Percentiles rank a stretch among this genome's conserved stretches.
Conservation (phyloP, 2,888 invertebrate genomes). For the Ariolimax columbianus region DNA sequence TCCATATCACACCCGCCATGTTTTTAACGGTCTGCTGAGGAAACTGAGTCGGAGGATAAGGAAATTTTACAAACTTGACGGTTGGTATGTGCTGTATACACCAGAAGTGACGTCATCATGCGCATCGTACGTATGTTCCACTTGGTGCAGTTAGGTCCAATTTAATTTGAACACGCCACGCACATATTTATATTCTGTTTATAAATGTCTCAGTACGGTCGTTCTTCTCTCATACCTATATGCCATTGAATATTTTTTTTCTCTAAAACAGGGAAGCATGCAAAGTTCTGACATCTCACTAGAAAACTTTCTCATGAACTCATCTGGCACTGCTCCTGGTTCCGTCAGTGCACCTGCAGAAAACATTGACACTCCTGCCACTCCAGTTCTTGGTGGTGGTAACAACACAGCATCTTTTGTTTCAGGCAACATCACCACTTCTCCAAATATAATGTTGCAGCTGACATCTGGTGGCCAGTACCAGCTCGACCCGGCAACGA, state of each 20-base stretch:
- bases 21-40: too few species aligned
- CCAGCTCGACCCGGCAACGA: constrained; percentile 39
- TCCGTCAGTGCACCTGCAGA: background rate
- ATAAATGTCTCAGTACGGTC: too few species aligned
- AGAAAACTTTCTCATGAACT: constrained; percentile 34
- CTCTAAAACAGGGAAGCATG: constrained; percentile 26
- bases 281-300: constrained; percentile 21
- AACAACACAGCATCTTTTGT: constrained; percentile 16
- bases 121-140: too few species aligned
- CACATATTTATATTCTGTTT: too few species aligned
- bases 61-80: too few species aligned
- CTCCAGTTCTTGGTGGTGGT: constrained; percentile 28
- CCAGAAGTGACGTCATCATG: too few species aligned
- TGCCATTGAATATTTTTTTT: background rate
- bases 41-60: too few species aligned
- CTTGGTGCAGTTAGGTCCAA: too few species aligned
- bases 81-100: too few species aligned
- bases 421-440: constrained; percentile 1
- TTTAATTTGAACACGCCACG: too few species aligned
- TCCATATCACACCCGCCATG: too few species aligned
- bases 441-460: constrained; percentile 40
- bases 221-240: too few species aligned
- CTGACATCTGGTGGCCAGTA: constrained; percentile 38
- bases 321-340: constrained; percentile 11
- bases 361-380: constrained; percentile 36